Conservation (phyloP, 2,797 vertebrate genomes). For the Anguilla pacifica region DNA sequence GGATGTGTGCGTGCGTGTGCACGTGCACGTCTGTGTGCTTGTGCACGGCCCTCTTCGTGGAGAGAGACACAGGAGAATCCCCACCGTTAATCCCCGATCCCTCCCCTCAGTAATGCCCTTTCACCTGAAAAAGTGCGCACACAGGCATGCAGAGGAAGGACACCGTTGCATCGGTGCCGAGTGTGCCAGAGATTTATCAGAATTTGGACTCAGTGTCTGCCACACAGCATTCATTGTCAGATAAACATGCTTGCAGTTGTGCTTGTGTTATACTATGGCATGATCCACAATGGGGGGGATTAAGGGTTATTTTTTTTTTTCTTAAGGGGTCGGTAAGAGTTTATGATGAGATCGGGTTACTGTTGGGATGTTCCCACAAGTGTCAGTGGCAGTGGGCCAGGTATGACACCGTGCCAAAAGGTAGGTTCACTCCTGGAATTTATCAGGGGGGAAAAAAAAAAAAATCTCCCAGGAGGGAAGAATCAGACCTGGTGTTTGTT, state of each 20-base stretch:
- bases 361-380: slow-evolving; percentile 28
- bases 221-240: not conserved
- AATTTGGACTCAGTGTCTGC: not conserved
- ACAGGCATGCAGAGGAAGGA: not conserved
- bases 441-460: slow-evolving; percentile 43
- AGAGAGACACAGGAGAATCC: slow-evolving; percentile 48
- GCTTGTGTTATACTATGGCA: slow-evolving; percentile 20
- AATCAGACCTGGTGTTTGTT: slow-evolving; percentile 52
- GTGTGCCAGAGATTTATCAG: not conserved
- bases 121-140: slow-evolving; percentile 54
- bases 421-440: slow-evolving; percentile 28
- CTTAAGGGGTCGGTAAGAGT: slow-evolving; percentile 39
- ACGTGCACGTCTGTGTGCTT: slow-evolving; percentile 40
- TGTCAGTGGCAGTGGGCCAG: slow-evolving; percentile 27
- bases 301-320: slow-evolving; percentile 25
- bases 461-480: not conserved
- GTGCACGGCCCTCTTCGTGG: slow-evolving; percentile 41
- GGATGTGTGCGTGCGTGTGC: not conserved
- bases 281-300: slow-evolving; percentile 30
- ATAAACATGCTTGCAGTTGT: slow-evolving; percentile 14
- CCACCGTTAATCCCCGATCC: slow-evolving; percentile 45
- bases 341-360: slow-evolving; percentile 40
- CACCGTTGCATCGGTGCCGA: slow-evolving; percentile 10
- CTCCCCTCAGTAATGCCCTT: slow-evolving; percentile 42
- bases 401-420: not conserved